Conservation (phyloP, 2,113 vertebrate genomes). For the Gallinago media region DNA sequence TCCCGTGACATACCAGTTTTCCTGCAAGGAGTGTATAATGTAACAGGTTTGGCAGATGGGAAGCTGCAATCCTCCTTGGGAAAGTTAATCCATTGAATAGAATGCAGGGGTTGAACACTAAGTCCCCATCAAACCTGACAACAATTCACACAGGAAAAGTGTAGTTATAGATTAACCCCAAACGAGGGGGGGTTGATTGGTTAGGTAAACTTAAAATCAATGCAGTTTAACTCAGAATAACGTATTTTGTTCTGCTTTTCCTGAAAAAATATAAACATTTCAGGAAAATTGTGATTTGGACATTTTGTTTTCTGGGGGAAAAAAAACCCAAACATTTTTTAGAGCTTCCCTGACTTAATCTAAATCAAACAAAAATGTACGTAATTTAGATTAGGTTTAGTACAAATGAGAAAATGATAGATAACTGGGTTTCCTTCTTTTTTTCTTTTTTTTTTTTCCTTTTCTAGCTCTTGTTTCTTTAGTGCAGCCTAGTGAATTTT, state of each 20-base stretch:
- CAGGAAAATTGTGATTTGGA: not conserved
- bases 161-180: conserved; percentile 34
- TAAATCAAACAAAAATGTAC: not conserved
- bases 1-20: not conserved
- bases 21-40: not conserved
- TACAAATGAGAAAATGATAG: not conserved
- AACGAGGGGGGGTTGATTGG: not conserved
- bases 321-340: not conserved
- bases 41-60: not conserved
- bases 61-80: not conserved
- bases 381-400: not conserved
- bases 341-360: not conserved
- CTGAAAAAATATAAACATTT: not conserved
- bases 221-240: not conserved
- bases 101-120: not conserved
- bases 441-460: not conserved
- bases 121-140: conserved; percentile 4
- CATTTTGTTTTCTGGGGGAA: not conserved
- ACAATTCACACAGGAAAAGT: not conserved
- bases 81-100: not conserved
- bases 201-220: not conserved
- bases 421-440: not conserved
- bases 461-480: not conserved
- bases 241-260: not conserved
- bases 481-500: not conserved